Percentiles rank a stretch among this genome's conserved stretches.
Conservation (phyloP, 2,888 invertebrate genomes). For the Dioctria linearis region DNA sequence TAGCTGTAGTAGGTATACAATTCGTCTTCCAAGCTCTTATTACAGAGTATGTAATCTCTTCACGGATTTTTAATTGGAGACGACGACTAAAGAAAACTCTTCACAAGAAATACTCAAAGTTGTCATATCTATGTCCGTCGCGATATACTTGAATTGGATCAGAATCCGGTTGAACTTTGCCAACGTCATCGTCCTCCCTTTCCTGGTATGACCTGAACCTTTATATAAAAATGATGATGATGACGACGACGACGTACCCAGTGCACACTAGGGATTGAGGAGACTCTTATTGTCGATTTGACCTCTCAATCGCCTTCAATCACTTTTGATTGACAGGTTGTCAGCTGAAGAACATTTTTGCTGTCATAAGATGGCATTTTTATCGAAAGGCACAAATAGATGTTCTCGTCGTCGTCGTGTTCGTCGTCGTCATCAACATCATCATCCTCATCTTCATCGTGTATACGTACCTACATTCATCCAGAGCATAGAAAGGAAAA, state of each 20-base stretch:
- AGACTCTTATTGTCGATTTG: slow-evolving; percentile 21
- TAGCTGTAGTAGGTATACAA: too few relatives aligned
- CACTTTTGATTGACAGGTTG: slow-evolving; percentile 58
- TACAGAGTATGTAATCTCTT: not conserved
- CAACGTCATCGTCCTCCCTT: slow-evolving; percentile 40
- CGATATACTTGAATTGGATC: slow-evolving; percentile 23
- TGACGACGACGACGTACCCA: too few relatives aligned
- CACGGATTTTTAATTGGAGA: slow-evolving; percentile 40
- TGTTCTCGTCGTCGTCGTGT: not conserved
- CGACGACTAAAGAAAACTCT: slow-evolving; percentile 34
- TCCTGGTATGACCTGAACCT: slow-evolving; percentile 4
- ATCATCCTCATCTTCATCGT: not conserved
- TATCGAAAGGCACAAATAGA: slow-evolving; percentile 46
- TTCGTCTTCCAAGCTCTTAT: not conserved
- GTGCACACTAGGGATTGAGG: not conserved
- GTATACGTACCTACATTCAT: not conserved
- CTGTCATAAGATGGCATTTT: slow-evolving; percentile 51
- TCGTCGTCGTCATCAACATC: not conserved
- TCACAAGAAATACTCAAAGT: slow-evolving; percentile 45
- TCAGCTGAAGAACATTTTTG: slow-evolving; percentile 58
- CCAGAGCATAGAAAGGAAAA: not conserved
- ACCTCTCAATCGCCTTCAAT: slow-evolving; percentile 59
- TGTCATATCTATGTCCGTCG: slow-evolving; percentile 47
- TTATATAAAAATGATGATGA: too few relatives aligned
- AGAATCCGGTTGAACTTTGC: not conserved